phyloP scores from a whole-genome alignment of 2,888 invertebrate genomes.

The Acrobasis suavella region DNA sequence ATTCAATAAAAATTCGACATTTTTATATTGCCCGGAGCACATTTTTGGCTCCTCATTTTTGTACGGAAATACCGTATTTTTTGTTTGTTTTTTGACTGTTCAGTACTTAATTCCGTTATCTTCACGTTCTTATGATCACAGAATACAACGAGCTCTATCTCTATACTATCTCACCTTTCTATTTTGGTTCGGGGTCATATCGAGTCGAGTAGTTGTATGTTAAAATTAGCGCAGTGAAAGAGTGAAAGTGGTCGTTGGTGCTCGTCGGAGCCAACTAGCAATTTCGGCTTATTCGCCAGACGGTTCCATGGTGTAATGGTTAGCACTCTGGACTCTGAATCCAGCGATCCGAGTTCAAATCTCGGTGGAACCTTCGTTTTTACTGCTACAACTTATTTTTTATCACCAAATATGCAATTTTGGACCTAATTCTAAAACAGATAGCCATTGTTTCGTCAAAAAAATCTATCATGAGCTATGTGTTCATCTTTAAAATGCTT shows the following conservation, averaged over 20 bases:
- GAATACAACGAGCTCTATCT: not conserved
- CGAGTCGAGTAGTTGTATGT: not conserved
- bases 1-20: no score
- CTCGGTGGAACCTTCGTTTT: slow-evolving; percentile 86
- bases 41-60: no score
- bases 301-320: slow-evolving; percentile 86
- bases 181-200: not conserved
- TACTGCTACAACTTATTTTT: slow-evolving; percentile 14
- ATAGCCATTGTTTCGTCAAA: no score
- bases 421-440: no score
- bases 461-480: no score
- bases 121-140: not conserved
- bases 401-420: not conserved
- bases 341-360: slow-evolving; percentile 92
- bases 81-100: no score
- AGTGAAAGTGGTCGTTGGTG: not conserved
- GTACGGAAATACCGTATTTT: no score
- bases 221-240: not conserved
- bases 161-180: not conserved
- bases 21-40: no score
- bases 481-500: no score
- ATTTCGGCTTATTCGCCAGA: not conserved
- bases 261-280: not conserved
- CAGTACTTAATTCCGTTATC: no score
- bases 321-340: slow-evolving; percentile 92